A percentile compares a stretch with the other conserved stretches of the same genome.
Conservation (phyloP, 2,113 vertebrate genomes). For the Struthio camelus region DNA sequence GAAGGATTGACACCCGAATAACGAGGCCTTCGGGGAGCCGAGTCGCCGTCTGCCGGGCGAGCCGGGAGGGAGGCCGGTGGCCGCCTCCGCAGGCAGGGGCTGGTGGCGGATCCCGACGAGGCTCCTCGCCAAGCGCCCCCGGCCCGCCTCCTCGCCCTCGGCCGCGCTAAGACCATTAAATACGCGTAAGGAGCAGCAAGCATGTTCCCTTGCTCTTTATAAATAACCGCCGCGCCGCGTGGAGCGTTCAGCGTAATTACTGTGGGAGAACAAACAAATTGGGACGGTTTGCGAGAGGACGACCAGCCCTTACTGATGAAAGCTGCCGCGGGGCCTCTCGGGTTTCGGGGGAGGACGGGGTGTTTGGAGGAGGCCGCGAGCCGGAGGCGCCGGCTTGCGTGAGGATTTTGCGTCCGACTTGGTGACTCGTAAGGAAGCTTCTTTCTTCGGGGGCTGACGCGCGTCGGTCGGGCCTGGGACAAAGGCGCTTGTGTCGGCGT, state of each 20-base stretch:
- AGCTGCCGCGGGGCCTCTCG: neutral
- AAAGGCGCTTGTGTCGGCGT: conserved; percentile 16
- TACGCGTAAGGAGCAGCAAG: neutral
- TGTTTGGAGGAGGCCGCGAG: too few species aligned
- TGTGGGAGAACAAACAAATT: neutral
- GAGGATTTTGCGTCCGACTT: neutral
- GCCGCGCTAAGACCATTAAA: neutral
- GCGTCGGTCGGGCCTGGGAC: conserved; percentile 10
- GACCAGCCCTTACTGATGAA: neutral
- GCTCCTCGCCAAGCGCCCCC: neutral
- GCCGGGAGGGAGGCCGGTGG: neutral
- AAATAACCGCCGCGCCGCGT: conserved; percentile 12
- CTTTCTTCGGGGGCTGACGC: conserved; percentile 18
- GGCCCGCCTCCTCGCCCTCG: neutral
- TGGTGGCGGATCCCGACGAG: neutral
- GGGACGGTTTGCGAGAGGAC: neutral
- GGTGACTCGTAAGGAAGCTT: neutral
- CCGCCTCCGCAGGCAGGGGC: accelerated
- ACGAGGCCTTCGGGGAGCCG: neutral
- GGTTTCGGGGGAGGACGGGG: neutral
- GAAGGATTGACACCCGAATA: neutral
- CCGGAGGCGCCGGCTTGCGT: neutral
- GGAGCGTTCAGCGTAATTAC: neutral
- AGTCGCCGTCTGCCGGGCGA: accelerated
- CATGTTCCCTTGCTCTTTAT: neutral